phyloP scores from a whole-genome alignment of 2,888 invertebrate genomes.

The Xestobium rufovillosum region DNA sequence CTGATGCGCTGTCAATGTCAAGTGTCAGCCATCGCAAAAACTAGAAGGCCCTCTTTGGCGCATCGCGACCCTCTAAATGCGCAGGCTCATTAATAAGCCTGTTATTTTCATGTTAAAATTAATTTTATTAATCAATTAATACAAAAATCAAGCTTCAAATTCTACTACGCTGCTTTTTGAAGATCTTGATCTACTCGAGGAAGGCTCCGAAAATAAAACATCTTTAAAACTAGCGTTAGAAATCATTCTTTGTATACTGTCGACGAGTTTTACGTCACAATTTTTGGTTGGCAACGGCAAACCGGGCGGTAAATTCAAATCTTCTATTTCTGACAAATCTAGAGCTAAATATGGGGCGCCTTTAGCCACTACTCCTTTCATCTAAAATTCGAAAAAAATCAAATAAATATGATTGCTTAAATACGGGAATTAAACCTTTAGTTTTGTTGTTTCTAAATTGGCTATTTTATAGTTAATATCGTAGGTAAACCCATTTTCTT shows the following conservation, averaged over 20 bases:
- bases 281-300: constrained; percentile 36
- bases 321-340: constrained; percentile 45
- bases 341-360: constrained; percentile 55
- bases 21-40: too few species aligned
- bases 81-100: too few species aligned
- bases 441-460: constrained; percentile 37
- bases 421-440: constrained; percentile 31
- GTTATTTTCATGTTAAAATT: too few species aligned
- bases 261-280: constrained; percentile 26
- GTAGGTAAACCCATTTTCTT: constrained; percentile 45
- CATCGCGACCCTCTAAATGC: too few species aligned
- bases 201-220: constrained; percentile 34
- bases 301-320: constrained; percentile 38
- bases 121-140: constrained; percentile 4
- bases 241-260: constrained; percentile 31
- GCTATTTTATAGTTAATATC: constrained; percentile 50
- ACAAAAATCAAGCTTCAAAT: constrained; percentile 20
- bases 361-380: constrained; percentile 46
- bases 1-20: too few species aligned
- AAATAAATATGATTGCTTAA: constrained; percentile 6
- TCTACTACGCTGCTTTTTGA: constrained; percentile 36
- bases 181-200: constrained; percentile 33
- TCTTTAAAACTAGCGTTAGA: constrained; percentile 31
- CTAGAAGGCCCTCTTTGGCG: too few species aligned
- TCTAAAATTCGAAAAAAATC: constrained; percentile 37